phyloP scores from a whole-genome alignment of 2,888 invertebrate species.

The Drosophila macrospina region DNA sequence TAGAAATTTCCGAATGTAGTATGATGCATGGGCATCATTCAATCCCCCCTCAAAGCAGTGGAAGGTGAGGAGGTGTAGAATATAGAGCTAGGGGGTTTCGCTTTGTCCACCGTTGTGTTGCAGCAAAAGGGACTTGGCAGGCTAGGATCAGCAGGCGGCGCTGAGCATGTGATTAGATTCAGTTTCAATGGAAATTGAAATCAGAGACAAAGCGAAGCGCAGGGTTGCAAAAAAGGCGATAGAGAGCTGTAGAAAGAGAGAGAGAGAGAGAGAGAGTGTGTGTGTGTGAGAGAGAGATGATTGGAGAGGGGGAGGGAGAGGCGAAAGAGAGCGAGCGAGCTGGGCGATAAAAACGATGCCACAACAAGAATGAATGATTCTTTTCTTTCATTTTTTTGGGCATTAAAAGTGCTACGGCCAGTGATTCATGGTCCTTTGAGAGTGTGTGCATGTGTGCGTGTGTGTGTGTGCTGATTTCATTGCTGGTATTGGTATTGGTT shows the following conservation, averaged over 20 bases:
- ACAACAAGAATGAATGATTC: constrained; percentile 43
- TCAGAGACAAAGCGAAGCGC: constrained; percentile 71
- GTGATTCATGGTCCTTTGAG: constrained; percentile 46
- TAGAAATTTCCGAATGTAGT: constrained; percentile 43
- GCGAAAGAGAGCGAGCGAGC: constrained; percentile 21
- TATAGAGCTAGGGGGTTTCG: constrained; percentile 5
- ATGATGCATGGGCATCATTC: constrained; percentile 63
- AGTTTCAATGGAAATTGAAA: constrained; percentile 83
- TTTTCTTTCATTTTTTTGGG: constrained; percentile 25
- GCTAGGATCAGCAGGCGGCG: constrained; percentile 66
- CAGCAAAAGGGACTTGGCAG: constrained; percentile 34
- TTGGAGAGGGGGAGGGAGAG: constrained; percentile 14
- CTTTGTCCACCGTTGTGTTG: constrained; percentile 39
- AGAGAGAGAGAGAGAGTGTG: constrained; percentile 20
- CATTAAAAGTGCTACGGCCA: constrained; percentile 59
- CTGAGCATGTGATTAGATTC: constrained; percentile 81
- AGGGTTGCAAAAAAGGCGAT: constrained; percentile 31
- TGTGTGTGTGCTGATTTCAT: constrained; percentile 25
- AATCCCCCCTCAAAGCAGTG: constrained; percentile 51
- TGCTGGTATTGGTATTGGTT: constrained; percentile 46
- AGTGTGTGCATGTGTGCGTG: constrained; percentile 14
- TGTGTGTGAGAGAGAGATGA: constrained; percentile 1
- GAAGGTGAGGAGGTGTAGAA: not conserved
- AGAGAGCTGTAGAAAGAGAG: constrained; percentile 32
- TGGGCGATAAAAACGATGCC: constrained; percentile 39